Percentiles rank a stretch among this genome's conserved stretches.
phyloP scores from a whole-genome alignment of 1,140 invertebrate genomes.

The Drosophila sturtevanti region DNA sequence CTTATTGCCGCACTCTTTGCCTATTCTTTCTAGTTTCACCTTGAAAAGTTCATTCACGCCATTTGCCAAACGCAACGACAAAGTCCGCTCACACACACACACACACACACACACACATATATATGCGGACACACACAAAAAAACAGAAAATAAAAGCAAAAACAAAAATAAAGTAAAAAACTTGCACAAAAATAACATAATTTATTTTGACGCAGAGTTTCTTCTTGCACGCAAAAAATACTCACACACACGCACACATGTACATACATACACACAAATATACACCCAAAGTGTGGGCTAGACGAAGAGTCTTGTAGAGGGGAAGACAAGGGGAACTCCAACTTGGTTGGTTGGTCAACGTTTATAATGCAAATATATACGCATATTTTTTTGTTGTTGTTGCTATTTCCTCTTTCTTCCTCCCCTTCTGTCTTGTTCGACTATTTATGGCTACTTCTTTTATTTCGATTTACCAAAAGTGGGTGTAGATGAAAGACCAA shows the following conservation, averaged over 20 bases:
- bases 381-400: slow-evolving; percentile 58
- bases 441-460: slow-evolving; percentile 62
- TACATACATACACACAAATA: slow-evolving; percentile 25
- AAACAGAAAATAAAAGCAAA: slow-evolving; percentile 15
- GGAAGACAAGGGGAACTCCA: background rate
- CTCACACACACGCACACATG: slow-evolving; percentile 22
- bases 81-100: slow-evolving; percentile 45
- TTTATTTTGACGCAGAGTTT: slow-evolving; percentile 66
- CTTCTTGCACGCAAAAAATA: slow-evolving; percentile 63
- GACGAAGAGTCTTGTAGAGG: background rate
- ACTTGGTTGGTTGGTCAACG: slow-evolving; percentile 53
- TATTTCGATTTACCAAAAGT: slow-evolving; percentile 21
- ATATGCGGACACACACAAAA: slow-evolving; percentile 3
- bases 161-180: slow-evolving; percentile 60
- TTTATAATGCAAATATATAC: slow-evolving; percentile 78
- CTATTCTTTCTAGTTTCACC: slow-evolving; percentile 81
- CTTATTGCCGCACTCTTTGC: slow-evolving; percentile 61
- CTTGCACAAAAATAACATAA: slow-evolving; percentile 81
- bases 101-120: slow-evolving; percentile 10
- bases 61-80: slow-evolving; percentile 64
- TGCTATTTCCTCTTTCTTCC: slow-evolving; percentile 8
- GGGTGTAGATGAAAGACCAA: background rate
- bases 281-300: background rate
- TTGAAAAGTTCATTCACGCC: slow-evolving; percentile 82
- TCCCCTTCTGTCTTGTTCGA: background rate